phyloP scores from a whole-genome alignment of 2,113 vertebrate species.

The Narcine bancroftii region DNA sequence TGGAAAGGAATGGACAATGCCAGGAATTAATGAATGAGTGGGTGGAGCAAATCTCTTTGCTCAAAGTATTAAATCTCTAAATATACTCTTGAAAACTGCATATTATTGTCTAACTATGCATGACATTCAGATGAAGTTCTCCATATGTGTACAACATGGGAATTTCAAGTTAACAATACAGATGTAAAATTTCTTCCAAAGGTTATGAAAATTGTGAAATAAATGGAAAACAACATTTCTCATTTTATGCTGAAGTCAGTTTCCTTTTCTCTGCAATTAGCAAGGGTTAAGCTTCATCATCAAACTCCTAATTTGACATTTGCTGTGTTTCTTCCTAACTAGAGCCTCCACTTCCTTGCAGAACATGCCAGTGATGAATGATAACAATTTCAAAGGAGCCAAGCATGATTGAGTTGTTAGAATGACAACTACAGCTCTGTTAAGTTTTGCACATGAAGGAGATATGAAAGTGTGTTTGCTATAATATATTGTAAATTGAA shows the following conservation, averaged over 20 bases:
- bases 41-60: neutral
- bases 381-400: slow-evolving; percentile 8
- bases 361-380: neutral
- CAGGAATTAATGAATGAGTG: neutral
- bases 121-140: neutral
- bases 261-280: neutral
- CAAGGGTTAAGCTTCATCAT: neutral
- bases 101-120: neutral
- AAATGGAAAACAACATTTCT: neutral
- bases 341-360: neutral
- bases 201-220: neutral
- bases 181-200: neutral
- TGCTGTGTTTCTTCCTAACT: neutral
- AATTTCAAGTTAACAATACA: neutral
- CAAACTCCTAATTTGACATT: neutral
- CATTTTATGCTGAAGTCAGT: neutral
- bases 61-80: neutral
- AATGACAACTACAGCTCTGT: neutral
- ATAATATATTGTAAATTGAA: slow-evolving; percentile 1
- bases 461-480: slow-evolving; percentile 6
- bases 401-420: slow-evolving; percentile 31
- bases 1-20: too few relatives aligned
- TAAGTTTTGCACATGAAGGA: neutral
- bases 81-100: neutral
- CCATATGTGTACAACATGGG: neutral